These are phyloP conservation scores for Etheostoma nigrum DNA, from an alignment of 2,797 vertebrate genomes.

Conservation along the genomic window DNA sequence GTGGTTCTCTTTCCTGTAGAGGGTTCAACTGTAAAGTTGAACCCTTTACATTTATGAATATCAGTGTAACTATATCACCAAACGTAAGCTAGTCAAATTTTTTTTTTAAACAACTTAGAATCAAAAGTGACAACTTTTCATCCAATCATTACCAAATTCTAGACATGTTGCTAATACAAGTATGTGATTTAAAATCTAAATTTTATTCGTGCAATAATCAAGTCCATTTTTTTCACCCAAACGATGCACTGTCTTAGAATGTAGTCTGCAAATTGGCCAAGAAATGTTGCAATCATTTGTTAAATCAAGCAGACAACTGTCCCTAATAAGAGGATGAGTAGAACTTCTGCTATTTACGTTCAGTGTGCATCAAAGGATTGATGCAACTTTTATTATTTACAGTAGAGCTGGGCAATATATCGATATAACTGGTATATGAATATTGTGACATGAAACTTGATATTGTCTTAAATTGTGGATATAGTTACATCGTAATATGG, in stretches of 20 bases:
- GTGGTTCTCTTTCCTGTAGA: background rate
- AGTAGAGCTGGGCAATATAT: too few relatives aligned
- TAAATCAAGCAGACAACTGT: background rate
- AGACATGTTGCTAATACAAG: slow-evolving; percentile 35
- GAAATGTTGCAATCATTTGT: slow-evolving; percentile 1
- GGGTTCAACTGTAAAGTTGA: background rate
- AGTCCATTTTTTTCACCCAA: slow-evolving; percentile 13
- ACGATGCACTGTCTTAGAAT: slow-evolving; percentile 17
- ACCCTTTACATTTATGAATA: background rate
- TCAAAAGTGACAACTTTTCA: slow-evolving; percentile 36
- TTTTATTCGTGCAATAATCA: slow-evolving; percentile 30
- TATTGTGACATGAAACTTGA: too few relatives aligned
- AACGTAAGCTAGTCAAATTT: slow-evolving; percentile 15
- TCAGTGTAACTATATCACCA: background rate
- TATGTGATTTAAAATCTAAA: slow-evolving; percentile 12
- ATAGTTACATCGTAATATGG: too few relatives aligned
- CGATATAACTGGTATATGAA: too few relatives aligned
- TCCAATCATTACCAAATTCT: slow-evolving; percentile 46
- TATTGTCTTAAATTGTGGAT: too few relatives aligned
- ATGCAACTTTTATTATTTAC: background rate
- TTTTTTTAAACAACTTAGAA: background rate
- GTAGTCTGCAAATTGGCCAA: background rate
- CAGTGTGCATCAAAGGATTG: background rate
- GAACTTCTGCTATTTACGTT: background rate
- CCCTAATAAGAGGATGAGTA: background rate